Evolutionary conservation across 2,797 vertebrate genomes (phyloP).

Genomic region (Mareca strepera): DNA sequence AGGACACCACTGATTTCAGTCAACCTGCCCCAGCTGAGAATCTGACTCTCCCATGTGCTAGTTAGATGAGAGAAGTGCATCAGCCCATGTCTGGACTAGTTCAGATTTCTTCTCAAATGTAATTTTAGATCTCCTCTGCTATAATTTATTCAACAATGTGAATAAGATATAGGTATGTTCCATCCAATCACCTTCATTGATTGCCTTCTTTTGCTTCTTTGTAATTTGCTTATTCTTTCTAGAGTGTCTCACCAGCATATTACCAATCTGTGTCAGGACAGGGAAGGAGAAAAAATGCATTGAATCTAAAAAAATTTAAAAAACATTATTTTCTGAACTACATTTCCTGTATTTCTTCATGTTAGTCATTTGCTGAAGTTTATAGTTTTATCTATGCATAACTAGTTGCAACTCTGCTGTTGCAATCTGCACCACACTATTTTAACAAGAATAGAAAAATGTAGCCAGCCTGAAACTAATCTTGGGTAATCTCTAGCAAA

Average conservation of each 20-base stretch:
- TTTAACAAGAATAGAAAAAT: background rate
- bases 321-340: background rate
- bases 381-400: background rate
- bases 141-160: conserved; percentile 66
- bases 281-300: background rate
- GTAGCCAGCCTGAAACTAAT: background rate
- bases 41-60: background rate
- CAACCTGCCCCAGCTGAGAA: background rate
- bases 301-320: background rate
- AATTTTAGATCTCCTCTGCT: conserved; percentile 47
- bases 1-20: background rate
- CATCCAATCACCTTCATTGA: background rate
- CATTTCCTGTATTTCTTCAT: background rate
- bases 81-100: background rate
- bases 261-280: background rate
- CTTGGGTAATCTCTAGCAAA: background rate
- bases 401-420: background rate
- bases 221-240: background rate
- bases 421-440: background rate
- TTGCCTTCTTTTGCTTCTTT: background rate
- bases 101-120: conserved; percentile 36
- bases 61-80: background rate
- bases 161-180: conserved; percentile 37
- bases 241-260: background rate
- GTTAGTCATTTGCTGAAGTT: background rate